Evolutionary conservation across 2,113 vertebrate genomes (phyloP).

Genomic region (Eudyptes chrysolophus): DNA sequence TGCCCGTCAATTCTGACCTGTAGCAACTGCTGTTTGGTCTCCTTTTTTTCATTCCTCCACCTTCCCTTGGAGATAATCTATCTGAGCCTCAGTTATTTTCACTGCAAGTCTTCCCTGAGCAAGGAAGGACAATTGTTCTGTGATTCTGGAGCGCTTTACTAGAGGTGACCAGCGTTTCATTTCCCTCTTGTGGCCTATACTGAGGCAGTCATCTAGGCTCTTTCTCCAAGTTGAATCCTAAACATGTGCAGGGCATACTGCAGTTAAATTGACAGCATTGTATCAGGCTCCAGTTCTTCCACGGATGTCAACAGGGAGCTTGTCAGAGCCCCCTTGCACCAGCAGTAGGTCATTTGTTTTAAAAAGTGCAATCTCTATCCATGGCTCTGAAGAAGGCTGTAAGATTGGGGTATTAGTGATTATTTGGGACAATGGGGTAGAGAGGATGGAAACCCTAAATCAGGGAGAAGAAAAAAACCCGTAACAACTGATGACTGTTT

Average conservation of each 20-base stretch:
- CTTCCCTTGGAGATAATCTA: neutral
- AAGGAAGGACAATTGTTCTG: neutral
- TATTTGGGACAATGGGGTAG: neutral
- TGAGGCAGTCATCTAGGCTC: neutral
- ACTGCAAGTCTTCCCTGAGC: neutral
- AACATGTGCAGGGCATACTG: neutral
- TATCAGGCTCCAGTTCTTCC: neutral
- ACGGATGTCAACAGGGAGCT: neutral
- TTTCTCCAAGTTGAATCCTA: neutral
- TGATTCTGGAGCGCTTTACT: neutral
- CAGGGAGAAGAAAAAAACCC: neutral
- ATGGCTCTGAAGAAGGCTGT: neutral
- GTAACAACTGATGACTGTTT: neutral
- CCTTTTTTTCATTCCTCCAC: neutral
- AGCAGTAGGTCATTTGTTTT: neutral
- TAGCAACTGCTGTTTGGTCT: neutral
- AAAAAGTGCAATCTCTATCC: neutral
- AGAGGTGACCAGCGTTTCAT: neutral
- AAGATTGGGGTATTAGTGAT: neutral
- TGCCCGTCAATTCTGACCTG: neutral
- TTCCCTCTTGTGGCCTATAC: neutral
- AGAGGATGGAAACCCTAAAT: neutral
- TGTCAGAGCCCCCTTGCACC: neutral
- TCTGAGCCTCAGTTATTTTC: neutral
- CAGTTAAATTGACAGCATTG: neutral